Percentiles rank a stretch among this genome's conserved stretches.
Evolutionary conservation across 2,797 vertebrate species (phyloP).

Genomic region (Microhierax caerulescens): DNA sequence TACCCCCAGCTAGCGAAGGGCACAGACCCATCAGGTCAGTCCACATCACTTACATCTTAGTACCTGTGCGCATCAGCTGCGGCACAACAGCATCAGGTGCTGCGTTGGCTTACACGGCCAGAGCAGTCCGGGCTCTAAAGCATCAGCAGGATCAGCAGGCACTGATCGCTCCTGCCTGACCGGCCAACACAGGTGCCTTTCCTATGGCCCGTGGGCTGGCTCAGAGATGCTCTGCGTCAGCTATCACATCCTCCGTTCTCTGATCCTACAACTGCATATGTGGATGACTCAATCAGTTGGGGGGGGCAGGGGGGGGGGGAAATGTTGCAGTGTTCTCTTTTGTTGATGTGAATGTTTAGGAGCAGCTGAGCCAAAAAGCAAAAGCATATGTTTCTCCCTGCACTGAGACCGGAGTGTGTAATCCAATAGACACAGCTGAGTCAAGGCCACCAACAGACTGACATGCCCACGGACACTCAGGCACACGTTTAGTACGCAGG

Average conservation of each 20-base stretch:
- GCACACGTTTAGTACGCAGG: fast-evolving
- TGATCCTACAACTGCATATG: neutral
- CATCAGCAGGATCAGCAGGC: neutral
- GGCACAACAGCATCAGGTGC: neutral
- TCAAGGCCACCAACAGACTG: neutral
- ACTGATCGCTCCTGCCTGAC: neutral
- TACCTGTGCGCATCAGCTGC: neutral
- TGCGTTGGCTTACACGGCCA: neutral
- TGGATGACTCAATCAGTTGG: neutral
- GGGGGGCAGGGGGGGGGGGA: neutral
- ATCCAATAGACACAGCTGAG: neutral
- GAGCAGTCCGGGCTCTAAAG: fast-evolving
- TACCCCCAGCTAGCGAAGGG: fast-evolving
- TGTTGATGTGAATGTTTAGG: neutral
- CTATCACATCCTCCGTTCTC: neutral
- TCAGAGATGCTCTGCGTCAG: neutral
- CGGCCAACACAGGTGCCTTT: fast-evolving
- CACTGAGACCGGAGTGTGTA: neutral
- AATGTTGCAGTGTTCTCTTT: neutral
- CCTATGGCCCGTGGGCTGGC: fast-evolving
- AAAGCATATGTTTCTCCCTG: neutral
- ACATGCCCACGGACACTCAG: neutral
- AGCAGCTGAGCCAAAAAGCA: slow-evolving; percentile 18
- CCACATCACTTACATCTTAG: fast-evolving
- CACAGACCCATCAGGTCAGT: neutral